A percentile compares a stretch with the other conserved stretches of the same genome.
Evolutionary conservation across 1,140 invertebrate genomes (phyloP).

Genomic region (Drosophila equinoxialis): DNA sequence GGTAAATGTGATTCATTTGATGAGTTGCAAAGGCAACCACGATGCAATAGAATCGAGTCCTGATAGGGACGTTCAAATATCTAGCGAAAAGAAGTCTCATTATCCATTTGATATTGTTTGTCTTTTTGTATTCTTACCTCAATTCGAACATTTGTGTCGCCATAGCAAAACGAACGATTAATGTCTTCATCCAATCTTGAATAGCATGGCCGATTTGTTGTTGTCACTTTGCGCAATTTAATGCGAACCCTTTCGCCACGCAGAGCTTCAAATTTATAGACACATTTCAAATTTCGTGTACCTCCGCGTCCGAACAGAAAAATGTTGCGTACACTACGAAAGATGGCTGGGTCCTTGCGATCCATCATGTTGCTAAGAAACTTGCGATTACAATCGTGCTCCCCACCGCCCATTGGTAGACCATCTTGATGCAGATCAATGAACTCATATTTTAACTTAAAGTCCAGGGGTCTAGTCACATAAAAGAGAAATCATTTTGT

Average conservation of each 20-base stretch:
- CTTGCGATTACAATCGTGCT: slow-evolving; percentile 80
- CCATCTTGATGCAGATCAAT: slow-evolving; percentile 94
- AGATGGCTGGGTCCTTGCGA: slow-evolving; percentile 85
- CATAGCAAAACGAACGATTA: slow-evolving; percentile 88
- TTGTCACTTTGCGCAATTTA: slow-evolving; percentile 87
- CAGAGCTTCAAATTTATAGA: slow-evolving; percentile 92
- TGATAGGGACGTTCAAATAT: slow-evolving; percentile 90
- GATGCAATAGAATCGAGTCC: slow-evolving; percentile 85
- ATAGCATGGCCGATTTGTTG: slow-evolving; percentile 87
- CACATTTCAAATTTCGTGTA: slow-evolving; percentile 91
- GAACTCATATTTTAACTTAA: slow-evolving; percentile 94
- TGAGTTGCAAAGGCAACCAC: slow-evolving; percentile 87
- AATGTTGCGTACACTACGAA: slow-evolving; percentile 90
- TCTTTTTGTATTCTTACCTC: slow-evolving; percentile 39
- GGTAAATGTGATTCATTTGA: slow-evolving; percentile 83
- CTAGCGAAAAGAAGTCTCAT: slow-evolving; percentile 3
- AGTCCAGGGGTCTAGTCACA: slow-evolving; percentile 86
- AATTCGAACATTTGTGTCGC: slow-evolving; percentile 83
- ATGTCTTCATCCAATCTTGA: slow-evolving; percentile 86
- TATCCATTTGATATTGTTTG: not conserved
- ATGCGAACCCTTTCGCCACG: slow-evolving; percentile 90
- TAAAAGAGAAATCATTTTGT: not conserved
- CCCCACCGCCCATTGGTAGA: slow-evolving; percentile 87
- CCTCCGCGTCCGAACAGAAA: slow-evolving; percentile 94
- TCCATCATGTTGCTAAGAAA: slow-evolving; percentile 87